Percentiles rank a stretch among this genome's conserved stretches.
Conservation (phyloP, 2,113 vertebrate genomes). For the Chlamydotis undulata region DNA sequence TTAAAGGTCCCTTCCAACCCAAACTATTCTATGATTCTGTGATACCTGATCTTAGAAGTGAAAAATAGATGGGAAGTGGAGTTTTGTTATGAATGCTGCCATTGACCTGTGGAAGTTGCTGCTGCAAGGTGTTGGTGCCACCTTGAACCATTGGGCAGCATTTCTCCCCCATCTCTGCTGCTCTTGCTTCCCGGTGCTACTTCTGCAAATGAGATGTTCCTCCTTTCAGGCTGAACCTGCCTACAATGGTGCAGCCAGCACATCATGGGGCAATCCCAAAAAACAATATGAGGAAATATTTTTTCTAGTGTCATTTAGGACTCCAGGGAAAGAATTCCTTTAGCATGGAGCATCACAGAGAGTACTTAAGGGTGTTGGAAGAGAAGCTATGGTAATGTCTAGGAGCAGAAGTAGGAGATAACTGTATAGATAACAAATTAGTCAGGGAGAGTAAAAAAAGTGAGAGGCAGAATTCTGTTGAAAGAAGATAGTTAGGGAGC, state of each 20-base stretch:
- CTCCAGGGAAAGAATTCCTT: not conserved
- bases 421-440: not conserved
- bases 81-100: not conserved
- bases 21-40: too few species aligned
- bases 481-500: not conserved
- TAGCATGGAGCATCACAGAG: not conserved
- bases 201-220: not conserved
- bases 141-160: not conserved
- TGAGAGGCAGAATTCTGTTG: not conserved
- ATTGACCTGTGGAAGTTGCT: not conserved
- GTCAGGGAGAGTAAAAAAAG: not conserved
- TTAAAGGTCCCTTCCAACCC: too few species aligned
- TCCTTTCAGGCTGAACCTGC: not conserved
- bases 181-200: not conserved
- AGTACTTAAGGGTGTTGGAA: not conserved
- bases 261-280: not conserved
- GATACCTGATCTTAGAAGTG: not conserved
- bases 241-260: not conserved
- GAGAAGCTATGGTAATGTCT: not conserved
- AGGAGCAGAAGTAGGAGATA: not conserved
- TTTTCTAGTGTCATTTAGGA: not conserved
- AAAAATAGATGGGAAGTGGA: not conserved
- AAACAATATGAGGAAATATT: not conserved
- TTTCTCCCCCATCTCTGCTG: not conserved
- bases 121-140: not conserved